Base-by-base conservation (phyloP, 2,888 invertebrate genomes). In the Elegia similella region DNA sequence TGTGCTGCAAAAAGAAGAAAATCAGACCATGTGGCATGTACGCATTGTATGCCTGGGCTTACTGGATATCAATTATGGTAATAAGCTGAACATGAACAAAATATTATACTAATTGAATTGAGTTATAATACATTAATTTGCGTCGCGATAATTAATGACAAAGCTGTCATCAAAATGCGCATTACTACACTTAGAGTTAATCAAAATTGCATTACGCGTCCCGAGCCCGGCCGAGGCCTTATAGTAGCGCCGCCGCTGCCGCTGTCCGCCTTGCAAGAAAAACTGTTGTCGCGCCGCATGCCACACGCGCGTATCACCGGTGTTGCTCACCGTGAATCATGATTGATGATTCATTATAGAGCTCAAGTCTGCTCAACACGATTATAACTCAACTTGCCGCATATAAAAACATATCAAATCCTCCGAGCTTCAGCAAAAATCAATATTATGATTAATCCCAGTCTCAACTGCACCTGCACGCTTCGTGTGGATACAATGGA, bases 201-300 rank as follows among this genome's bases (percentile, higher is more conserved):
- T 90, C 88, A 87, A 86, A 89, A 87, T 84, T 87, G 82, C 85
- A 89, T 90, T 88, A 87, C 78, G 74, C 72, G 76, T 76, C 75
- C 68, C 12, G n/a, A 38, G 38, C 84, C 82, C 77, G 85, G 83
- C 75, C 8, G 48, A 42, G 15, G 76, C 67, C 63, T 72, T 63
- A 63, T 63, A 66, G 63, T 23, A 23, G 23, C 23, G 23, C 23
- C 65, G 64, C 68, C 72, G 65, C 66, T 62, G 59, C 60, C 64
- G 59, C 56, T 38, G 34, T 34, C 38, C 66, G 63, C 65, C 62
- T 58, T 65, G 64, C 55, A 50, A 67, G 67, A 81, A 80, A 88
- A 88, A 86, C 59, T 66, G 56, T 66, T 77, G 70, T 75, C 74
- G 73, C 69, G 69, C 69, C 67, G 72, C 74, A 78, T 79, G 70